Evolutionary conservation across 2,113 vertebrate genomes (phyloP).

Genomic region (Tragelaphus imberbis): DNA sequence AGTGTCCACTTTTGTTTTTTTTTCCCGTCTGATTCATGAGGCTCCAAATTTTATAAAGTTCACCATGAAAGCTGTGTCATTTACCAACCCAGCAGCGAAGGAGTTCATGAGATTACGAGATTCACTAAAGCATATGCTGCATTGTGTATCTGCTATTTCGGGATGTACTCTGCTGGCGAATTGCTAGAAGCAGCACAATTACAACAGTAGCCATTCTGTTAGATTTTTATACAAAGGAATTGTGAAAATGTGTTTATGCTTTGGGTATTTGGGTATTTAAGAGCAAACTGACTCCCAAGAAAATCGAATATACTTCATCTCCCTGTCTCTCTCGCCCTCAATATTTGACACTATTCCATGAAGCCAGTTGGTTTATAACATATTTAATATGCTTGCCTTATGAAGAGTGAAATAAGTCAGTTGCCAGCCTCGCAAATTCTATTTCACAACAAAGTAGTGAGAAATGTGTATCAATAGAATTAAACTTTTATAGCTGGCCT

Average conservation of each 20-base stretch:
- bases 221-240: slow-evolving; percentile 34
- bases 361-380: neutral
- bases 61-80: slow-evolving; percentile 36
- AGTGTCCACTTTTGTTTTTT: slow-evolving; percentile 64
- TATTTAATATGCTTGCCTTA: neutral
- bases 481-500: neutral
- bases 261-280: neutral
- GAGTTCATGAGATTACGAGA: slow-evolving; percentile 58
- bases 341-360: neutral
- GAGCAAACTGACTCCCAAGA: neutral
- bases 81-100: slow-evolving; percentile 50
- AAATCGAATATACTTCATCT: neutral
- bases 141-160: slow-evolving; percentile 48
- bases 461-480: neutral
- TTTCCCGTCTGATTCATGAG: slow-evolving; percentile 46
- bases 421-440: neutral
- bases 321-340: neutral
- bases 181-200: slow-evolving; percentile 59
- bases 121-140: slow-evolving; percentile 52
- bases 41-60: slow-evolving; percentile 64
- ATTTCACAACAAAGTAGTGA: neutral
- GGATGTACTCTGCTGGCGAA: slow-evolving; percentile 38
- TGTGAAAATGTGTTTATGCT: slow-evolving; percentile 15
- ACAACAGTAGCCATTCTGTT: slow-evolving; percentile 49
- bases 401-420: neutral